These are phyloP conservation scores for Catocala sponsa DNA, from an alignment of 2,888 invertebrate species.

Conservation along the genomic window DNA sequence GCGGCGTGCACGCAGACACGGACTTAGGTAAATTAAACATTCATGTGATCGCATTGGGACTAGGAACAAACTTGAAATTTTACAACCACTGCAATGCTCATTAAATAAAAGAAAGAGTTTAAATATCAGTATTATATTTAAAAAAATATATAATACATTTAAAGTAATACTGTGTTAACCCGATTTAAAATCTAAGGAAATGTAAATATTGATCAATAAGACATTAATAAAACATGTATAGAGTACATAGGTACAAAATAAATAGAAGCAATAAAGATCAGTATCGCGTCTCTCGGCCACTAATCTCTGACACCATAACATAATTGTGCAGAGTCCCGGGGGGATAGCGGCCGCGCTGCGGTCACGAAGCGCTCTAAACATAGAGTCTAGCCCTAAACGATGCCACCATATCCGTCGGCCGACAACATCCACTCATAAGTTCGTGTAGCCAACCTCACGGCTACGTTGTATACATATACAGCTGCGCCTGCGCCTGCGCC, in stretches of 20 bases:
- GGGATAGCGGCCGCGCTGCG: constrained; percentile 64
- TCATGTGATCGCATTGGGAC: constrained; percentile 33
- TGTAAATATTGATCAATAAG: constrained; percentile 32
- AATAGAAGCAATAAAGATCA: constrained; percentile 65
- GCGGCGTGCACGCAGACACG: constrained; percentile 60
- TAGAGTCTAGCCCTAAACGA: constrained; percentile 81
- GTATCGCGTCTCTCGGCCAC: constrained; percentile 65
- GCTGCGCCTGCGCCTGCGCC: constrained; percentile 24
- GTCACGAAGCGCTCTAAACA: constrained; percentile 84
- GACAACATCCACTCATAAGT: constrained; percentile 70
- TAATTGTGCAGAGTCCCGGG: constrained; percentile 79
- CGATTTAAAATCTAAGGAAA: constrained; percentile 2
- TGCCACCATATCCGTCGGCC: constrained; percentile 83
- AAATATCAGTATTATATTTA: no score
- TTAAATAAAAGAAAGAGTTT: no score
- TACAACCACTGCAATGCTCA: no score
- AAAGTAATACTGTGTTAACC: no score
- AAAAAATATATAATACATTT: no score
- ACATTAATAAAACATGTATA: constrained; percentile 29
- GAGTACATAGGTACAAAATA: constrained; percentile 59
- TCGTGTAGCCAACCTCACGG: constrained; percentile 66
- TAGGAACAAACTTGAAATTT: not conserved
- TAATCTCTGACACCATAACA: constrained; percentile 80
- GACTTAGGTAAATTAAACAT: constrained; percentile 61
- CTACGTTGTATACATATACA: constrained; percentile 45